Evolutionary conservation across 1,140 invertebrate genomes (phyloP).

Genomic region (Drosophila dunni): DNA sequence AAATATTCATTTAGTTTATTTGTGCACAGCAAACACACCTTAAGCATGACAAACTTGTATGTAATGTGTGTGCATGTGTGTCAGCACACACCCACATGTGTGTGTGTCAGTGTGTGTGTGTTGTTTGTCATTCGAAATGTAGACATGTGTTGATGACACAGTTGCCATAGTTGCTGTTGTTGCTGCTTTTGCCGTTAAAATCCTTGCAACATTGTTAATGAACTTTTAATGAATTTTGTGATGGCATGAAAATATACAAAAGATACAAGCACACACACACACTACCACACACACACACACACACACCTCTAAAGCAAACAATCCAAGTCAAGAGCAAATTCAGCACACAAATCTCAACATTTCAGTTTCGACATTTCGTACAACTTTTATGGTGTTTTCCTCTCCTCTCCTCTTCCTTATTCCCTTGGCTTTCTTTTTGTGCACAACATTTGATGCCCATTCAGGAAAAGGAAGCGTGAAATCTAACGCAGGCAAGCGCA

Average conservation of each 20-base stretch:
- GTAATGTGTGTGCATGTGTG: not conserved
- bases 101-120: constrained; percentile 30
- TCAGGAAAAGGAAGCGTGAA: constrained; percentile 64
- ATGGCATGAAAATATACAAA: constrained; percentile 46
- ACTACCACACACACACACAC: not conserved
- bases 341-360: constrained; percentile 45
- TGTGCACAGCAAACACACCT: constrained; percentile 44
- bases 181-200: constrained; percentile 63
- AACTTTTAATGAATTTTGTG: constrained; percentile 83
- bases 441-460: constrained; percentile 40
- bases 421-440: constrained; percentile 5
- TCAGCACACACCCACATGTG: constrained; percentile 2
- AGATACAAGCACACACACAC: constrained; percentile 13
- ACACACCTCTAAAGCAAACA: constrained; percentile 30
- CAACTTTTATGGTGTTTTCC: constrained; percentile 40
- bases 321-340: constrained; percentile 31
- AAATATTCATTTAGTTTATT: constrained; percentile 74
- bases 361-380: constrained; percentile 43
- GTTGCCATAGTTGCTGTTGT: constrained; percentile 33
- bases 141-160: constrained; percentile 66
- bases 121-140: constrained; percentile 73
- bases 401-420: no score
- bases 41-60: not conserved
- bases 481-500: constrained; percentile 49
- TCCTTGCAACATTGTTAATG: constrained; percentile 82